A percentile compares a stretch with the other conserved stretches of the same genome.
These are phyloP conservation scores for Lasiommata megera DNA, from an alignment of 2,888 invertebrate genomes.

Conservation along the genomic window DNA sequence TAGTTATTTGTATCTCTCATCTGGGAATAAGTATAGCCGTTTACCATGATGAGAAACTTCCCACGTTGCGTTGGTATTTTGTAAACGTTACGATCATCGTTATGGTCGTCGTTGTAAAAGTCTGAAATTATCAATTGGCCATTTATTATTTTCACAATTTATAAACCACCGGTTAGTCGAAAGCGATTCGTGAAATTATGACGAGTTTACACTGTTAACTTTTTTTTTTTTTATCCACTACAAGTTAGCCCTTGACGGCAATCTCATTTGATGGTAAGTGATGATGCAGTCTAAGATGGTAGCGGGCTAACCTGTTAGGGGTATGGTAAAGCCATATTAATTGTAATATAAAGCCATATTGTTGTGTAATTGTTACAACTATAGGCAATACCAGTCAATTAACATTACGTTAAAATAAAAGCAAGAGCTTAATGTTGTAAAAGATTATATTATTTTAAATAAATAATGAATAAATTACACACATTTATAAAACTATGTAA, in stretches of 20 bases:
- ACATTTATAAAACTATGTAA: background rate
- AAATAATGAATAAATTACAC: background rate
- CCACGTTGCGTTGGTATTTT: constrained; percentile 31
- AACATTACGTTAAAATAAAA: too few species aligned
- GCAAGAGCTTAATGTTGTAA: background rate
- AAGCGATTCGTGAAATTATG: background rate
- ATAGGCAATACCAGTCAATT: too few species aligned
- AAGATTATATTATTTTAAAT: background rate
- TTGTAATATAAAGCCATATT: too few species aligned
- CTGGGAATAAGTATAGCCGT: constrained; percentile 42
- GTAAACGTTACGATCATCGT: constrained; percentile 5
- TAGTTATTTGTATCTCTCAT: constrained; percentile 33
- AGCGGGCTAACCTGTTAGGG: too few species aligned
- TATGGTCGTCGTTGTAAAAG: background rate
- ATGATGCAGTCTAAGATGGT: too few species aligned
- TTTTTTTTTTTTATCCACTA: too few species aligned
- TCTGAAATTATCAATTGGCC: constrained; percentile 7
- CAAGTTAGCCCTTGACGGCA: too few species aligned
- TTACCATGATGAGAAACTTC: constrained; percentile 38
- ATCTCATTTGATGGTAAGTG: too few species aligned
- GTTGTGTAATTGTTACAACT: too few species aligned
- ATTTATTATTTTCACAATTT: background rate
- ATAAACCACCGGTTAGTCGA: too few species aligned
- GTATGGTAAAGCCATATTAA: too few species aligned
- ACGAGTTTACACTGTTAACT: too few species aligned